Evolutionary conservation across 2,888 invertebrate genomes (phyloP).

Genomic region (Campopleginae sp.): DNA sequence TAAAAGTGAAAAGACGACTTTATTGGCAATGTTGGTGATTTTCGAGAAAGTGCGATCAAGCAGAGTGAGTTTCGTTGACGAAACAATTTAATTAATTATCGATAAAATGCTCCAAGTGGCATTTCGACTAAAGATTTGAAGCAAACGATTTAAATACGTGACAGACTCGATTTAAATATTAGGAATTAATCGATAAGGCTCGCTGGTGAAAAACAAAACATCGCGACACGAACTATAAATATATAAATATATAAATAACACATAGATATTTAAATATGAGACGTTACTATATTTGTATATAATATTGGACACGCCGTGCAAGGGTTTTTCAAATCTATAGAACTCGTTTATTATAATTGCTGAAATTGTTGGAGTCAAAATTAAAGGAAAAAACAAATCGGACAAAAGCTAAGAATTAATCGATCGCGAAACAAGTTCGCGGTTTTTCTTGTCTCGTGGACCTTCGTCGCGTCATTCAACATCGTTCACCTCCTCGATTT

Average conservation of each 20-base stretch:
- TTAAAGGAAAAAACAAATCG: slow-evolving; percentile 44
- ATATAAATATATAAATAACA: slow-evolving; percentile 68
- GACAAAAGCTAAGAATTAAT: slow-evolving; percentile 32
- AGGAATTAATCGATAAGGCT: slow-evolving; percentile 54
- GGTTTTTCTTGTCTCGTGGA: slow-evolving; percentile 49
- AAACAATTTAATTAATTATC: slow-evolving; percentile 14
- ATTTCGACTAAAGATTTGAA: slow-evolving; percentile 44
- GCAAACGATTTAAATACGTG: slow-evolving; percentile 48
- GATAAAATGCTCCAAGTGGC: background rate
- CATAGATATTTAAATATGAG: slow-evolving; percentile 71
- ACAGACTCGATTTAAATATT: slow-evolving; percentile 61
- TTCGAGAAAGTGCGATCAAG: slow-evolving; percentile 49
- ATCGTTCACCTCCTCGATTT: slow-evolving; percentile 64
- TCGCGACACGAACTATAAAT: slow-evolving; percentile 63
- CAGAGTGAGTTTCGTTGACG: slow-evolving; percentile 40
- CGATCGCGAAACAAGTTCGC: slow-evolving; percentile 37
- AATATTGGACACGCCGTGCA: slow-evolving; percentile 73
- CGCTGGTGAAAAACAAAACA: slow-evolving; percentile 45
- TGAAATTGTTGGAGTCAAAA: slow-evolving; percentile 62
- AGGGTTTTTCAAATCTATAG: slow-evolving; percentile 71
- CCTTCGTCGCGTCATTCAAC: slow-evolving; percentile 56
- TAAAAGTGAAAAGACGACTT: slow-evolving; percentile 24
- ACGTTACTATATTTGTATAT: slow-evolving; percentile 79
- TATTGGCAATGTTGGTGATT: slow-evolving; percentile 49
- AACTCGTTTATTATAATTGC: slow-evolving; percentile 67